Conservation (phyloP, 2,888 invertebrate genomes). For the Rhaphigaster nebulosa region DNA sequence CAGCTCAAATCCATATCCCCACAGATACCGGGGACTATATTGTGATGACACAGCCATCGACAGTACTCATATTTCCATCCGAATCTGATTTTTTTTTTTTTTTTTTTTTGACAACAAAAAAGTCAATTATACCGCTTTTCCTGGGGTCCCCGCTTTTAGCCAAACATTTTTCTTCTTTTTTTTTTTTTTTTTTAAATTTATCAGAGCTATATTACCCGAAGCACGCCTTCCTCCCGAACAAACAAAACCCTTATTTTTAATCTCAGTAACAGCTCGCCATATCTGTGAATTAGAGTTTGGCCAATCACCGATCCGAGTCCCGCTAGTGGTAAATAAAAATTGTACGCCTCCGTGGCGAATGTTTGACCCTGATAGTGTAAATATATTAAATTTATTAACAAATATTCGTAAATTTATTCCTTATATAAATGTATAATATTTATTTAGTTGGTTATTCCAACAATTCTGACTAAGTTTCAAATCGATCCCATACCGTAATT, state of each 20-base stretch:
- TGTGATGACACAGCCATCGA: constrained; percentile 22
- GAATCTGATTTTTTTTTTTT: background rate
- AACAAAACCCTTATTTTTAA: constrained; percentile 41
- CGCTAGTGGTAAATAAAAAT: background rate
- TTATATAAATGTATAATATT: background rate
- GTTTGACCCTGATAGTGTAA: background rate
- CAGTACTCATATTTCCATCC: background rate
- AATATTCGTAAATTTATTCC: background rate
- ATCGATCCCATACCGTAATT: background rate
- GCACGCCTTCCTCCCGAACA: background rate
- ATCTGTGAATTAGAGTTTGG: constrained; percentile 19
- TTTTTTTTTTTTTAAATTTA: constrained; percentile 31
- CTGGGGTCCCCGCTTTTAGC: background rate
- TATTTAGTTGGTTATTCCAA: background rate
- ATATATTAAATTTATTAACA: constrained; percentile 16
- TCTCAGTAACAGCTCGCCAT: constrained; percentile 25
- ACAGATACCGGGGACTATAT: background rate
- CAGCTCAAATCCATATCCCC: background rate
- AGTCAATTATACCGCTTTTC: constrained; percentile 13
- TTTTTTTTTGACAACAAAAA: constrained; percentile 20
- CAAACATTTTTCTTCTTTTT: constrained; percentile 10
- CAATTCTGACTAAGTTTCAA: background rate
- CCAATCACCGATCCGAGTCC: background rate
- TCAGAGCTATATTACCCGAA: constrained; percentile 13
- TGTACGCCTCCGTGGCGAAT: background rate